Evolutionary conservation across 1,140 invertebrate species (phyloP).

Genomic region (Drosophila kepulauana): DNA sequence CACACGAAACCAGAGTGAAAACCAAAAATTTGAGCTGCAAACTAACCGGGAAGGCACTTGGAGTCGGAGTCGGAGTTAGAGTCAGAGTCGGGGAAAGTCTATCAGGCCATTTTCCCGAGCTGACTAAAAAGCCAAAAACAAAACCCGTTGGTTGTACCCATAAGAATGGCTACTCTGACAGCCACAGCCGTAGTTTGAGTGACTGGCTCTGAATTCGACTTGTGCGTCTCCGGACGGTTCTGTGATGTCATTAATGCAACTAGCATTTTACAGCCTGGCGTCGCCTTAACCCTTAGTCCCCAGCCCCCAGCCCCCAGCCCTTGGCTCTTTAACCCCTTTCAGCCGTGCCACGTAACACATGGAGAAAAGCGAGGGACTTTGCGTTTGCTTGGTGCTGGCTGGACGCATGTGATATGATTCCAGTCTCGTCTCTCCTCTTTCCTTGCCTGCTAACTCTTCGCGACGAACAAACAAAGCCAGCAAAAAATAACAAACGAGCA

Average conservation of each 20-base stretch:
- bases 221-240: constrained; percentile 51
- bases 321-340: constrained; percentile 17
- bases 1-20: constrained; percentile 30
- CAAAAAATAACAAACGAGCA: constrained; percentile 78
- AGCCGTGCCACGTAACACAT: constrained; percentile 7
- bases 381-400: constrained; percentile 54
- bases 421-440: constrained; percentile 9
- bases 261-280: constrained; percentile 34
- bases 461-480: constrained; percentile 43
- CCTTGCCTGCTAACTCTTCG: constrained; percentile 24
- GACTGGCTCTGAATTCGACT: constrained; percentile 78
- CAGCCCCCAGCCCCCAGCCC: no score
- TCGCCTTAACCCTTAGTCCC: constrained; percentile 2
- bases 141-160: constrained; percentile 14
- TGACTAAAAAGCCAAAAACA: constrained; percentile 6
- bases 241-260: constrained; percentile 80
- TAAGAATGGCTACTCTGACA: constrained; percentile 55
- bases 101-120: no score
- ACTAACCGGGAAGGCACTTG: constrained; percentile 32
- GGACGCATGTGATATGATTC: constrained; percentile 60
- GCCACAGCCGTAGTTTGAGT: constrained; percentile 62
- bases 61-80: no score
- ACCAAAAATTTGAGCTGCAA: constrained; percentile 37
- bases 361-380: constrained; percentile 49
- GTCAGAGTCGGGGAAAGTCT: no score